Base-by-base conservation (phyloP, 2,797 vertebrate genomes). In the Pelochelys cantorii region DNA sequence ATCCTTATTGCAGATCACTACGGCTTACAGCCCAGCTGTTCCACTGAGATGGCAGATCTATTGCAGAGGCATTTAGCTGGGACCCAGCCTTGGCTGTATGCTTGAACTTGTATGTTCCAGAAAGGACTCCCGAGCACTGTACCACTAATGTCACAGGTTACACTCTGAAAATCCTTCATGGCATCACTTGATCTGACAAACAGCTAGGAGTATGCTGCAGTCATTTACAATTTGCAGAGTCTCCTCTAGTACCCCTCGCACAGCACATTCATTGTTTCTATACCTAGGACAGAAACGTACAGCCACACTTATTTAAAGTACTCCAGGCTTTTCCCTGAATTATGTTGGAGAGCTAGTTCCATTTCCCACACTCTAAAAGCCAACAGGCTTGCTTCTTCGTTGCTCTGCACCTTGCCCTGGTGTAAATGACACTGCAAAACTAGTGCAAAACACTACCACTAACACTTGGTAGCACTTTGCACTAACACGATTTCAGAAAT, bases 221-320 rank as follows among this genome's bases (percentile, higher is more conserved):
- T 25, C 18, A 34, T 4, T 20, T 17, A 2, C 31, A 29, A 42
- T 27, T 92, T 77, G 82, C 84, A 57, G 17, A 1, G 17, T 54
- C 55, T 34, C 8, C 9, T 62, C 48, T 27, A 29, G 34, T 62
- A 48, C 8, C 15, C 4, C 27, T 7, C 42, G 3, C 4, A 92
- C 3, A 27, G 60, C 86, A 27, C 7, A 42, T 13, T 0, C 4
- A 2, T 3, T 1, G 0, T 5, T 22, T 2, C 0, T 56, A 56
- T n/a, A 29, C 7, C 1, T 4, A 9, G 54, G 60, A 53, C 59
- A 75, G 68, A 74, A n/a, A 65, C 9, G 17, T 68, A n/a, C 62
- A 68, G 62, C 31, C 62, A 18, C 8, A n/a, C 15, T 31, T 22
- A 57, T 57, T 7, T 68, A 34, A 68, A 68, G 31, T 68, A n/a